A percentile compares a stretch with the other conserved stretches of the same genome.
Evolutionary conservation across 2,113 vertebrate genomes (phyloP).

Genomic region (Lophura nycthemera): DNA sequence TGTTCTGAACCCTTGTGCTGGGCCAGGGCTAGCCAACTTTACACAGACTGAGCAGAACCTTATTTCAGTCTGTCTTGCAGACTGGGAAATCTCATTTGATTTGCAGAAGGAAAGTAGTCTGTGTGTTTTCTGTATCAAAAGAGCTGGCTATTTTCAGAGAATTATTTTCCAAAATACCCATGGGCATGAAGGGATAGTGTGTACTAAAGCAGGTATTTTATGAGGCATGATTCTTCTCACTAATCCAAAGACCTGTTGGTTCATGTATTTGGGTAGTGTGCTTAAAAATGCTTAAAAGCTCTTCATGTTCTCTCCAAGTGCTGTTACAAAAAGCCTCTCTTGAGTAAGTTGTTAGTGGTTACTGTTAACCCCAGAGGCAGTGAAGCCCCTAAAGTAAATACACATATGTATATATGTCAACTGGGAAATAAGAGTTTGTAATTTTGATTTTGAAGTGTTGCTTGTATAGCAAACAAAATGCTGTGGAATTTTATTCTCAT

Average conservation of each 20-base stretch:
- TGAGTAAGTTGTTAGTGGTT: not conserved
- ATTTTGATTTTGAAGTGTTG: not conserved
- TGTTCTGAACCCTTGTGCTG: not conserved
- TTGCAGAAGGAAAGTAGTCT: not conserved
- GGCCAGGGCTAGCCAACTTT: not conserved
- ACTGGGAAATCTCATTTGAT: not conserved
- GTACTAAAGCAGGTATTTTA: not conserved
- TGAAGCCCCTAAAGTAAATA: not conserved
- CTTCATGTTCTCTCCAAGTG: constrained; percentile 12
- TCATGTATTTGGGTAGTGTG: not conserved
- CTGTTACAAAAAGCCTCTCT: constrained; percentile 48
- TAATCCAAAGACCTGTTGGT: not conserved
- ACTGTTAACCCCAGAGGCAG: not conserved
- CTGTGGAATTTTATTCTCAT: not conserved
- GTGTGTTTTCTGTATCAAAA: constrained; percentile 9
- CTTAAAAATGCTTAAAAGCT: constrained; percentile 16
- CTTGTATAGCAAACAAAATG: not conserved
- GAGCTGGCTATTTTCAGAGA: not conserved
- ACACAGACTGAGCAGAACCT: not conserved
- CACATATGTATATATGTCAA: not conserved
- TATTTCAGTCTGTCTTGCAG: not conserved
- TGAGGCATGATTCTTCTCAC: not conserved
- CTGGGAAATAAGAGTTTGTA: not conserved
- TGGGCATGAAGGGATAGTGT: not conserved
- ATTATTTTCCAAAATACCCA: not conserved